Evolutionary conservation across 2,888 invertebrate genomes (phyloP).

Genomic region (Philopedon plagiatum): DNA sequence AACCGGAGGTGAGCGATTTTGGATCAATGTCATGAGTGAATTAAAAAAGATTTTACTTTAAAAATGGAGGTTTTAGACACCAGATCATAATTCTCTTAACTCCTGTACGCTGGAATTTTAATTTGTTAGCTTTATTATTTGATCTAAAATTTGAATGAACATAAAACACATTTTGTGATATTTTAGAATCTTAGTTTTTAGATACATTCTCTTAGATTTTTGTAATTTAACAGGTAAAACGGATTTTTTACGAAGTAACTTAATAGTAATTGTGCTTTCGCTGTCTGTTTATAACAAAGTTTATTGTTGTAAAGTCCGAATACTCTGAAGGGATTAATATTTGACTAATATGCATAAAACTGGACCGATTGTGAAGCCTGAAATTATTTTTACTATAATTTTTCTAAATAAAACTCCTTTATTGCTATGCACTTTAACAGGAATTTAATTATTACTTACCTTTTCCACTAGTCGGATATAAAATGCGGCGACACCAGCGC

Average conservation of each 20-base stretch:
- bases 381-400: too few species aligned
- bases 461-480: too few species aligned
- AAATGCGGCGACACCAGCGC: too few species aligned
- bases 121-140: slow-evolving; percentile 8
- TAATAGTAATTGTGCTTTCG: slow-evolving; percentile 8
- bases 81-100: neutral
- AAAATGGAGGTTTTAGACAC: neutral
- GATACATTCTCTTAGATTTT: slow-evolving; percentile 12
- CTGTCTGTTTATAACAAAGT: neutral
- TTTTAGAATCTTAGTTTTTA: slow-evolving; percentile 32
- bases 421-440: too few species aligned
- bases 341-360: too few species aligned
- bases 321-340: too few species aligned
- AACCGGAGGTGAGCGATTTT: too few species aligned
- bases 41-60: too few species aligned
- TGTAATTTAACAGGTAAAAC: slow-evolving; percentile 6
- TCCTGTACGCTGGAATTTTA: neutral
- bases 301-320: neutral
- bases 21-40: too few species aligned
- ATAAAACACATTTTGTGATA: slow-evolving; percentile 37
- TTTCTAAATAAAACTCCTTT: too few species aligned
- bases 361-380: too few species aligned
- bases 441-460: too few species aligned
- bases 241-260: slow-evolving; percentile 7
- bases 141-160: slow-evolving; percentile 1